Evolutionary conservation across 2,797 vertebrate species (phyloP).

Genomic region (Schizothorax lantsangensis): DNA sequence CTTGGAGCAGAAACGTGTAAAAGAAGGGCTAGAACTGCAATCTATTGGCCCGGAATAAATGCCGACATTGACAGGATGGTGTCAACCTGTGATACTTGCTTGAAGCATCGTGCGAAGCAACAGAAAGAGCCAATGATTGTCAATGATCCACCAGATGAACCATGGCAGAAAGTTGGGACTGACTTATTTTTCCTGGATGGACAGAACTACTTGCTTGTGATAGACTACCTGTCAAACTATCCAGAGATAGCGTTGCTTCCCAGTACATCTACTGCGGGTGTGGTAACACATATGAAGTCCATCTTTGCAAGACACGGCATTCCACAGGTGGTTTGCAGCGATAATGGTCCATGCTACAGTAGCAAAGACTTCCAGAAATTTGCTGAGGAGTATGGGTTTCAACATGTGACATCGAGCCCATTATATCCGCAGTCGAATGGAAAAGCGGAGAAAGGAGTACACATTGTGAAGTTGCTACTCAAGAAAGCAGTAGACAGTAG

Average conservation of each 20-base stretch:
- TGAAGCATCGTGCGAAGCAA: conserved; percentile 48
- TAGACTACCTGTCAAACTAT: conserved; percentile 40
- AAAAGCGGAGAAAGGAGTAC: neutral
- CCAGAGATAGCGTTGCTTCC: neutral
- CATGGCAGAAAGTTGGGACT: conserved; percentile 50
- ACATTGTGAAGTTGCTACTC: neutral
- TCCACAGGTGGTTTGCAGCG: neutral
- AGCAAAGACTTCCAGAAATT: neutral
- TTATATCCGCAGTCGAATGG: neutral
- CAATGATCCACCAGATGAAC: conserved; percentile 8
- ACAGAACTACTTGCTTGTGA: conserved; percentile 43
- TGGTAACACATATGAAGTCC: neutral
- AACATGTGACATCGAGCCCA: neutral
- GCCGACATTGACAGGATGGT: conserved; percentile 38
- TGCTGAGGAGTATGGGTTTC: neutral
- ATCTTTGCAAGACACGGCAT: neutral
- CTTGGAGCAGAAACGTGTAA: conserved; percentile 32
- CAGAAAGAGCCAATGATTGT: conserved; percentile 31
- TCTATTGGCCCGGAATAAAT: conserved; percentile 40
- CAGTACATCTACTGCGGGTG: neutral
- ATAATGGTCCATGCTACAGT: neutral
- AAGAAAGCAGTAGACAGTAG: conserved; percentile 3
- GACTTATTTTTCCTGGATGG: conserved; percentile 40
- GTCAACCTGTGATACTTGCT: conserved; percentile 41
- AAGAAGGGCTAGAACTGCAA: conserved; percentile 14